phyloP scores from a whole-genome alignment of 1,140 invertebrate species.

The Helicoverpa armigera region DNA sequence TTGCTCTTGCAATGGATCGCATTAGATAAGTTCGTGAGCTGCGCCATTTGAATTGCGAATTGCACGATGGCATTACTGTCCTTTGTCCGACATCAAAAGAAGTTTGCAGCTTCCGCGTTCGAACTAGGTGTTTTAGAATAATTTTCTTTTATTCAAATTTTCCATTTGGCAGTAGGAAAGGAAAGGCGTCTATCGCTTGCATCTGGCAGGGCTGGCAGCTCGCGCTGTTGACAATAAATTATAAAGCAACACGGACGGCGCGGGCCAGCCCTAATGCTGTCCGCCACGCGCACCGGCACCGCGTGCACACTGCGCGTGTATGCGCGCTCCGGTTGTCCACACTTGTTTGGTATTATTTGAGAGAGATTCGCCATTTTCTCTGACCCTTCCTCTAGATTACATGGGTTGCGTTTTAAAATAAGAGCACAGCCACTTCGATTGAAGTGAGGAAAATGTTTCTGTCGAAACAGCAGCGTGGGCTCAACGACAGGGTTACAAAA shows the following conservation, averaged over 20 bases:
- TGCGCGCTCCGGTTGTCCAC: background rate
- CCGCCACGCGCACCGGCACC: conserved; percentile 2
- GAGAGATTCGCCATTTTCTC: background rate
- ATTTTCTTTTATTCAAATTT: conserved; percentile 28
- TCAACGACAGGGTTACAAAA: background rate
- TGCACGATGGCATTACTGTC: conserved; percentile 1
- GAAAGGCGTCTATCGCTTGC: background rate
- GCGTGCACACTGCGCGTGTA: conserved; percentile 21
- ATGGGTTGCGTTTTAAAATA: background rate
- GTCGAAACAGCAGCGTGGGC: background rate
- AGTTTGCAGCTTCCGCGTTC: background rate
- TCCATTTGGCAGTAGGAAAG: background rate
- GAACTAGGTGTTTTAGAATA: background rate
- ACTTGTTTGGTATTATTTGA: conserved; percentile 39
- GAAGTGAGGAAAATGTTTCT: too few species aligned
- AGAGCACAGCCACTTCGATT: background rate
- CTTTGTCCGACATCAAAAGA: conserved; percentile 16
- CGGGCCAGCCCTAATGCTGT: conserved; percentile 35
- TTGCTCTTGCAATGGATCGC: background rate
- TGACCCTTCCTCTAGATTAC: background rate
- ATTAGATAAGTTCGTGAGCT: conserved; percentile 20
- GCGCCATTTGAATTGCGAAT: background rate
- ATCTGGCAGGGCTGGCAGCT: conserved; percentile 16
- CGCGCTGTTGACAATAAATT: conserved; percentile 3
- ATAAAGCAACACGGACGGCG: conserved; percentile 26